phyloP scores from a whole-genome alignment of 1,140 invertebrate species.

The Antheraea pernyi region DNA sequence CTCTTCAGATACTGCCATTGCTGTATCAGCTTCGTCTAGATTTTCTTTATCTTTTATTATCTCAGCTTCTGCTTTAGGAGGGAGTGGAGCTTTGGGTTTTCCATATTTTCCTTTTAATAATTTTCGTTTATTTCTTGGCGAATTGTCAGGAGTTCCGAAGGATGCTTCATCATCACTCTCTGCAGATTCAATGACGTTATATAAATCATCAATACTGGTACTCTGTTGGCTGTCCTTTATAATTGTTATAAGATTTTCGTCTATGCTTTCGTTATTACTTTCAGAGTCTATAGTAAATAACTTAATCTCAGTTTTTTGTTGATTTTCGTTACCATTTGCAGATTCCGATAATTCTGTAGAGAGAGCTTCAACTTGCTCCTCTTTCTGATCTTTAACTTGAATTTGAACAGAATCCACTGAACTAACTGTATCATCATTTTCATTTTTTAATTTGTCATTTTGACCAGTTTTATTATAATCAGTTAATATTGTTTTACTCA shows the following conservation, averaged over 20 bases:
- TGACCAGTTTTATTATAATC: background rate
- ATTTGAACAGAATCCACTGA: background rate
- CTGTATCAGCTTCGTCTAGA: background rate
- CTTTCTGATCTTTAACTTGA: background rate
- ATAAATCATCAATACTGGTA: background rate
- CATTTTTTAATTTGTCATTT: background rate
- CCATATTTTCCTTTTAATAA: constrained; percentile 65
- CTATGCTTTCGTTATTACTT: background rate
- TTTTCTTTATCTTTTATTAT: background rate
- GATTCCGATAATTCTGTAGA: background rate
- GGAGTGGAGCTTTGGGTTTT: constrained; percentile 69
- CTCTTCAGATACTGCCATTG: background rate
- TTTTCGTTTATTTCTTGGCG: constrained; percentile 63
- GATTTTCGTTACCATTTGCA: background rate
- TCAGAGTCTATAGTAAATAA: background rate
- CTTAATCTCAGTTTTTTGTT: background rate
- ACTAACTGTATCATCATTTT: background rate
- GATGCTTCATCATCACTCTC: constrained; percentile 70
- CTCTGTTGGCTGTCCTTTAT: background rate
- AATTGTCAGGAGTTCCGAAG: constrained; percentile 74
- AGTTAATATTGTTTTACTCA: constrained; percentile 21
- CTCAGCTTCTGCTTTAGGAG: constrained; percentile 29
- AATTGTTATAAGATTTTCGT: background rate
- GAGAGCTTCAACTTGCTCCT: background rate
- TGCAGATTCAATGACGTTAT: constrained; percentile 35